Percentiles rank a stretch among this genome's conserved stretches.
Conservation (phyloP, 2,797 vertebrate genomes). For the Malurus splendens region DNA sequence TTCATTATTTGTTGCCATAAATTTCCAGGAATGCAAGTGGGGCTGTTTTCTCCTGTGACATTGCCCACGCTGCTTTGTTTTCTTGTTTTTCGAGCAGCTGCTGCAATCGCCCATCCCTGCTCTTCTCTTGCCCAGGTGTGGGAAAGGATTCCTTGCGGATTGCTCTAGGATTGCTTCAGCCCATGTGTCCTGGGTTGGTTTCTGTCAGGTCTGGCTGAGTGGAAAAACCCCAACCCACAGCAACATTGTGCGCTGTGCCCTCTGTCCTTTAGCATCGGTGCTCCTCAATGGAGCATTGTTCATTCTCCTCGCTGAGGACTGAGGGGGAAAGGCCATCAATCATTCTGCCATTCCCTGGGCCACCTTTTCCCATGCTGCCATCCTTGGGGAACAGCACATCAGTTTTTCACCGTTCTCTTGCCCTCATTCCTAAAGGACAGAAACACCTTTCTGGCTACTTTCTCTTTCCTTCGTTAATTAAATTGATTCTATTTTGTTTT, state of each 20-base stretch:
- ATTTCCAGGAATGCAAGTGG: not conserved
- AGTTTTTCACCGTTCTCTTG: not conserved
- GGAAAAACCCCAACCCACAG: not conserved
- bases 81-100: not conserved
- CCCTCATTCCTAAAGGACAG: not conserved
- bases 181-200: rapidly evolving
- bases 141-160: not conserved
- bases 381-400: not conserved
- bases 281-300: not conserved
- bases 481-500: not conserved
- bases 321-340: not conserved
- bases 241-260: not conserved
- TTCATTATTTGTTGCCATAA: not conserved
- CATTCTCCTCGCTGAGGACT: not conserved
- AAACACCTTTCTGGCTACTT: not conserved
- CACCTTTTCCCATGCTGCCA: not conserved
- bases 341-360: not conserved
- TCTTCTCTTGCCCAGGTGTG: not conserved
- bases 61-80: not conserved
- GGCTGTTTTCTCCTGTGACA: not conserved
- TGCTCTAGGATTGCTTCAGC: not conserved
- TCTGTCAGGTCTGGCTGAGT: not conserved
- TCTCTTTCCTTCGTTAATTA: not conserved
- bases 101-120: not conserved
- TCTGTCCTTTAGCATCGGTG: not conserved